Conservation (phyloP, 1,140 invertebrate genomes). For the Steinernema feltiae region DNA sequence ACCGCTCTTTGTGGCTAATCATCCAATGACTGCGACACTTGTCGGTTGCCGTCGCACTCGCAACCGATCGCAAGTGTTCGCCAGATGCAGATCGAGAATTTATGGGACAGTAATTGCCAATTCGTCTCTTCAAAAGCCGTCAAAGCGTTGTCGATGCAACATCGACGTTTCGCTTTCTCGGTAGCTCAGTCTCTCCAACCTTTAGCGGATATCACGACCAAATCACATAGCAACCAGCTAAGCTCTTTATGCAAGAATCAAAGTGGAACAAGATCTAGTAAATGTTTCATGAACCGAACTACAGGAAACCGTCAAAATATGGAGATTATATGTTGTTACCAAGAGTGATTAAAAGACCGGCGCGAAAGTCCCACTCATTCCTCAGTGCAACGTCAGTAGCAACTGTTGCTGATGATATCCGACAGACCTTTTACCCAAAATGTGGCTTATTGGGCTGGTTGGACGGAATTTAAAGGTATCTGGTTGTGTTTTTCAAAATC, state of each 20-base stretch:
- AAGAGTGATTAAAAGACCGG: background rate
- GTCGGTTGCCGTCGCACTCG: background rate
- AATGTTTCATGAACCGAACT: no score
- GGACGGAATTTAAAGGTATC: background rate
- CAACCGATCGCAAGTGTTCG: slow-evolving; percentile 11
- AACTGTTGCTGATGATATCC: background rate
- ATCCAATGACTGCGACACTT: background rate
- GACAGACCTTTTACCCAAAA: background rate
- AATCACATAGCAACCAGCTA: background rate
- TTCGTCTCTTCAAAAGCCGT: background rate
- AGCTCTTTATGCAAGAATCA: no score
- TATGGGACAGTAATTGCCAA: slow-evolving; percentile 10
- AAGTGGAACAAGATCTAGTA: no score
- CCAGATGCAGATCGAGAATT: slow-evolving; percentile 15
- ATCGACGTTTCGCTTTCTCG: background rate
- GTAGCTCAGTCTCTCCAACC: background rate
- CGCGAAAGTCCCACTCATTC: no score
- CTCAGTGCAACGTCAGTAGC: no score
- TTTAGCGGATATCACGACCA: background rate
- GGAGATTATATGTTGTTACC: background rate
- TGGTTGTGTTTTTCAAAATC: background rate
- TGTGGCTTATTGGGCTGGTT: background rate
- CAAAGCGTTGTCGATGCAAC: background rate
- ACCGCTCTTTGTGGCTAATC: background rate
- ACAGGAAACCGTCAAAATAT: background rate